Evolutionary conservation across 2,888 invertebrate genomes (phyloP).

Genomic region (Heterodera filipjevi): DNA sequence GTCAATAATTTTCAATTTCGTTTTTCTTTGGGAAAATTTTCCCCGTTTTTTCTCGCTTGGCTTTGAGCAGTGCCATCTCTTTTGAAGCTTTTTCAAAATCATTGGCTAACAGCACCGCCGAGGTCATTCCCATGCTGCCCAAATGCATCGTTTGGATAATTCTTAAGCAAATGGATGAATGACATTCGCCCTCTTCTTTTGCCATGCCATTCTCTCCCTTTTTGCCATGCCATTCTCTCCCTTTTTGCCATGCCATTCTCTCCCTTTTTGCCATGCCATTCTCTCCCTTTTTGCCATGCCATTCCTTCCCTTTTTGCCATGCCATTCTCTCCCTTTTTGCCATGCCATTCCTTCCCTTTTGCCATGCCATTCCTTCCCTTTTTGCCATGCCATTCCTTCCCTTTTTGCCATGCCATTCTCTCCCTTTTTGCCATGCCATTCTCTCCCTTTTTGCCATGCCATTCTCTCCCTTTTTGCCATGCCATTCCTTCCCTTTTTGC

Average conservation of each 20-base stretch:
- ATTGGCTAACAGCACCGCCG: slow-evolving; percentile 28
- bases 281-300: too few relatives aligned
- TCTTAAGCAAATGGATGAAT: neutral
- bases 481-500: neutral
- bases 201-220: neutral
- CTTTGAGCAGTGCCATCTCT: neutral
- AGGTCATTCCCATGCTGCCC: slow-evolving; percentile 32
- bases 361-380: too few relatives aligned
- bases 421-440: neutral
- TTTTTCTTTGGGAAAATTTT: slow-evolving; percentile 11
- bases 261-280: neutral
- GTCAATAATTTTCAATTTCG: neutral
- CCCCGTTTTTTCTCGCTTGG: neutral
- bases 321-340: neutral
- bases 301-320: too few relatives aligned
- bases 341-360: neutral
- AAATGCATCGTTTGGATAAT: slow-evolving; percentile 37
- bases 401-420: neutral
- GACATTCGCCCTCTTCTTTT: neutral
- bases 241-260: neutral
- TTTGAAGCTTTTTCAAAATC: slow-evolving; percentile 29
- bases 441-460: too few relatives aligned
- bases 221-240: too few relatives aligned
- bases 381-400: too few relatives aligned
- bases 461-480: too few relatives aligned